Evolutionary conservation across 30 jellyfish, hydroid and myxozoan species (phyloP), one percentile per base, ranked within the genome.

Genomic region (Turritopsis dohrnii): DNA sequence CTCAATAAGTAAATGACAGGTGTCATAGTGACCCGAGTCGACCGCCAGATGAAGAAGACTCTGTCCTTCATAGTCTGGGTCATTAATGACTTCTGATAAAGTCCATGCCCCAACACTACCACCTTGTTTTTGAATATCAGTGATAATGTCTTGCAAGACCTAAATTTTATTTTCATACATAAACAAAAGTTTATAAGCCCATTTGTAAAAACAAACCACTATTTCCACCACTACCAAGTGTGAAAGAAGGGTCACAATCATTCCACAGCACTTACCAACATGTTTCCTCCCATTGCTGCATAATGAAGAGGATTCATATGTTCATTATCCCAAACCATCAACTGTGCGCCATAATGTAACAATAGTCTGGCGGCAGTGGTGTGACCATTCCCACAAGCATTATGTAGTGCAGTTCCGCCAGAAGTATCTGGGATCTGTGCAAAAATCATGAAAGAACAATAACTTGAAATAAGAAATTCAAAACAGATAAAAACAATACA

Each of bases 371-470:
- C 90, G 27, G 87, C 76, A 1, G 54, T 72, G 23, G 82, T 71
- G 17, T 85, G 76, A 19, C 96, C 96, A 80, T 74, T 71, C 29
- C 96, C 81, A 75, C 96, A 88, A 24, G 96, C 96, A 52, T 82
- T 69, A 54, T 88, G 96, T 7, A 88, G 82, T 19, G 96, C 87
- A 1, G 96, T 82, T 18, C 89, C 86, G 24, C 80, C 85, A 72
- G 96, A 88, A 54, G 85, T 88, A 82, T 88, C 96, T 74, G 71
- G 79, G 13, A 83, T 84, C 96, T 88, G 52, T 26, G 75, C 41
- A n/a, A 0, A 29, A 24, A 74, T 74, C 1, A 1, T 20, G 7
- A 13, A 29, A 16, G 20, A n/a, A 8, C 26, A 74, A 74, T 9
- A 69, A 0, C 28, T 7, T 69, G 1, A 69, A 69, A 69, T 27